Conservation (phyloP, 1,140 invertebrate genomes). For the Bemisia tabaci region DNA sequence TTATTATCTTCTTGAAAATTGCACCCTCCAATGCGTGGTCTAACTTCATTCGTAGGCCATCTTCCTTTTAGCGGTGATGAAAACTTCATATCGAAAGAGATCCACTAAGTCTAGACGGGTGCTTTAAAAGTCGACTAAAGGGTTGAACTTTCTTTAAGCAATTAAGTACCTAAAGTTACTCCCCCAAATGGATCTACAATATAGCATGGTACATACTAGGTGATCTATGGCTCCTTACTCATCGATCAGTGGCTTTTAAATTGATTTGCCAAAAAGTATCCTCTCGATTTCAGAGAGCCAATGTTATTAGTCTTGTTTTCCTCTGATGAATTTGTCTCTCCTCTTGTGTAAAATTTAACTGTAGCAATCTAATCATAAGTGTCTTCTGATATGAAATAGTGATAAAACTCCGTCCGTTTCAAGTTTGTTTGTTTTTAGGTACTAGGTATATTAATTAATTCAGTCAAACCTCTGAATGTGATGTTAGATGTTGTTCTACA, state of each 20-base stretch:
- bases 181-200: no score
- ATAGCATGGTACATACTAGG: not conserved
- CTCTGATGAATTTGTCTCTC: not conserved
- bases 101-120: no score
- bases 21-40: no score
- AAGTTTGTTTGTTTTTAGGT: not conserved
- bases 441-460: not conserved
- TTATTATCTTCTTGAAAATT: no score
- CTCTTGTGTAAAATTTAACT: not conserved
- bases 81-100: no score
- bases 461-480: not conserved
- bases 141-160: no score
- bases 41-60: no score
- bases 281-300: not conserved
- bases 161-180: no score
- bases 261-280: no score
- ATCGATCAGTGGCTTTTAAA: no score
- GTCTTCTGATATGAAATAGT: not conserved
- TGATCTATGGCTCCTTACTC: not conserved
- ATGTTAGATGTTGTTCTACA: not conserved
- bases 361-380: not conserved
- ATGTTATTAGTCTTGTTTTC: not conserved
- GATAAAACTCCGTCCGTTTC: not conserved
- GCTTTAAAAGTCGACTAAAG: no score
- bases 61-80: no score